These are phyloP conservation scores for Pinna nobilis DNA, from an alignment of 1,140 invertebrate genomes.

Conservation along the genomic window DNA sequence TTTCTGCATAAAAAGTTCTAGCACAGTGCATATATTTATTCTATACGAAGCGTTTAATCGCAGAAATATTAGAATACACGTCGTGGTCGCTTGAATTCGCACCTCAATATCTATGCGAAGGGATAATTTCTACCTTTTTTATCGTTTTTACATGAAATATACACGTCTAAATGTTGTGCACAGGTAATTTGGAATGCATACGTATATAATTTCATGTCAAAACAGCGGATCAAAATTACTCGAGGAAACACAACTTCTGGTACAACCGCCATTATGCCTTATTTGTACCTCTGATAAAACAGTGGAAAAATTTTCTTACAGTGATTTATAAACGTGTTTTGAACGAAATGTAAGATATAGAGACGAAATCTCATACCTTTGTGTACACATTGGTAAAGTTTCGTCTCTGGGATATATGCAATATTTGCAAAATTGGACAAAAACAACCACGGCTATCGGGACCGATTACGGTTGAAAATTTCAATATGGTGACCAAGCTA, in stretches of 20 bases:
- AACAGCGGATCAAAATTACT: background rate
- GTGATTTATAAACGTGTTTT: too few species aligned
- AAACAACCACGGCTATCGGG: too few species aligned
- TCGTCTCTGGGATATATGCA: too few species aligned
- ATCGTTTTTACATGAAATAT: background rate
- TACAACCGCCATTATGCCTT: slow-evolving; percentile 14
- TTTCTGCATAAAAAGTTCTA: background rate
- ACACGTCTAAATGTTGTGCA: background rate
- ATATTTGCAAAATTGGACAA: too few species aligned
- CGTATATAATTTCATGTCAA: background rate
- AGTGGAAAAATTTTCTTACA: too few species aligned
- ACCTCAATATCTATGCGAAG: background rate
- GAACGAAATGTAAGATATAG: too few species aligned
- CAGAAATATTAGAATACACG: background rate
- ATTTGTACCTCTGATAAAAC: too few species aligned
- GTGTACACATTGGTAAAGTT: too few species aligned
- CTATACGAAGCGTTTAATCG: slow-evolving; percentile 11
- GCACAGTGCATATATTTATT: background rate
- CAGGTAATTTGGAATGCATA: too few species aligned
- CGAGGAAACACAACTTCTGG: slow-evolving; percentile 11
- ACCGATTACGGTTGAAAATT: too few species aligned
- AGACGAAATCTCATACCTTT: too few species aligned
- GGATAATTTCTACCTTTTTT: background rate
- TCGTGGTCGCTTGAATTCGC: background rate
- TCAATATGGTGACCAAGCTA: too few species aligned